These are phyloP conservation scores for Drosophila affinis DNA, from an alignment of 2,888 invertebrate genomes.

Conservation along the genomic window DNA sequence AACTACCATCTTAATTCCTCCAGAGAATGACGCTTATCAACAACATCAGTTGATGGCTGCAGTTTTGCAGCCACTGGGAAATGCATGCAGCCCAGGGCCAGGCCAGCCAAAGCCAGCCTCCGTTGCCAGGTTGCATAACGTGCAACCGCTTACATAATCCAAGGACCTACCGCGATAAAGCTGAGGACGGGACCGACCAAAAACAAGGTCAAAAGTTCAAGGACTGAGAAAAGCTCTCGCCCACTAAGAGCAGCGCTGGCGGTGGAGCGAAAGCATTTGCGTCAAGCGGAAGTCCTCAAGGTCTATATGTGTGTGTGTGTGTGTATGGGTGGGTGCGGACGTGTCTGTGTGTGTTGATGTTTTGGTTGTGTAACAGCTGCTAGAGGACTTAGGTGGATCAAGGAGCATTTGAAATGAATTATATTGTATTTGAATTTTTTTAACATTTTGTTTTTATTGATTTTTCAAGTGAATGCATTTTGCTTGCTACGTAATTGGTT, in stretches of 20 bases:
- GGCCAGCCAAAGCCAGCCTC: slow-evolving; percentile 18
- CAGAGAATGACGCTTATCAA: slow-evolving; percentile 36
- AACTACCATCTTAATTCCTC: slow-evolving; percentile 19
- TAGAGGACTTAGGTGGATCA: not conserved
- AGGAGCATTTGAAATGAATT: not conserved
- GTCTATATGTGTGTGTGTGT: slow-evolving; percentile 5
- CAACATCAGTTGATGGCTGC: slow-evolving; percentile 22
- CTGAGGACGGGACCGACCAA: slow-evolving; percentile 5
- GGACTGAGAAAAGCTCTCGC: slow-evolving; percentile 60
- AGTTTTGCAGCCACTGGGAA: slow-evolving; percentile 47
- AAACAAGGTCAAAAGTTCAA: slow-evolving; percentile 80
- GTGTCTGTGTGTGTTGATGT: slow-evolving; percentile 48
- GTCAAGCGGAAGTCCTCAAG: slow-evolving; percentile 33
- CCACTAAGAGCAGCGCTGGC: slow-evolving; percentile 18
- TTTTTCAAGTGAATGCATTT: slow-evolving; percentile 54
- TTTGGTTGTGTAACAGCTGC: slow-evolving; percentile 69
- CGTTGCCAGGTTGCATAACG: slow-evolving; percentile 35
- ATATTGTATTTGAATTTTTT: slow-evolving; percentile 3
- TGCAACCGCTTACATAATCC: slow-evolving; percentile 58
- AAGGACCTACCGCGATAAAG: not conserved
- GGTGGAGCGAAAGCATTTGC: slow-evolving; percentile 35
- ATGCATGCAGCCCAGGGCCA: slow-evolving; percentile 3
- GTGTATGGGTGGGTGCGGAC: slow-evolving; percentile 44
- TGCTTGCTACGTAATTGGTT: slow-evolving; percentile 32
- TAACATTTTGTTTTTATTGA: slow-evolving; percentile 38